Base-by-base conservation (phyloP, 2,888 invertebrate species). In the Catonia carolina region DNA sequence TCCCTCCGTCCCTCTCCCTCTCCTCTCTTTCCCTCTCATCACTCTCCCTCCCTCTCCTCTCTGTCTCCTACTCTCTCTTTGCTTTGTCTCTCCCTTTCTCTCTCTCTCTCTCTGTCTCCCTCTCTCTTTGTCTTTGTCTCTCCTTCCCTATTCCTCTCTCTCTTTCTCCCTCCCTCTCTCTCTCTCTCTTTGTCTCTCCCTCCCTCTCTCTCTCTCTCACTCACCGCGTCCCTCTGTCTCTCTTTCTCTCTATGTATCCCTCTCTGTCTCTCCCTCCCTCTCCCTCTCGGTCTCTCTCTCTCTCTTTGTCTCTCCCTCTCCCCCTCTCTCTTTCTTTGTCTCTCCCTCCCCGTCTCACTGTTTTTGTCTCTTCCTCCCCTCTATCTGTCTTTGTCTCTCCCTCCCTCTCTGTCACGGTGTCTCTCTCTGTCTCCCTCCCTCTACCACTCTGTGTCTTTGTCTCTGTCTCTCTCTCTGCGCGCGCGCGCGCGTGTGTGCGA, bases 41-140 rank as follows among this genome's bases (percentile, higher is more conserved):
- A 14, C 14, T 14, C 36, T 20, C 27, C 22, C 23, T 36, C 27
- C 42, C 12, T 59, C 35, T 37, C 31, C 37, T 45, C 37, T 31
- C 36, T 41, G 17, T 41, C 36, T 36, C 23, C 45, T 37, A 23
- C 47, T 17, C 53, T 27, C 5, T 22, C 37, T 23, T 36, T 59
- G 33, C 39, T 59, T 27, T 20, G 23, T 59, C 41, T 36, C 39
- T 36, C 33, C 50, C 36, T 3, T 18, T 14, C 31, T 41, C n/a
- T n/a, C n/a, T n/a, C n/a, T n/a, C n/a, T n/a, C n/a, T n/a, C n/a
- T n/a, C n/a, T n/a, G n/a, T n/a, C n/a, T n/a, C n/a, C n/a, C n/a
- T n/a, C n/a, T n/a, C n/a, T n/a, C n/a, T n/a, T n/a, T n/a, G n/a
- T n/a, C 5, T 17, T 8, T 22, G 18, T 53, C n/a, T 22, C 6